Percentiles rank a stretch among this genome's conserved stretches.
These are phyloP conservation scores for Megathymus violae DNA, from an alignment of 1,140 invertebrate species.

Conservation along the genomic window DNA sequence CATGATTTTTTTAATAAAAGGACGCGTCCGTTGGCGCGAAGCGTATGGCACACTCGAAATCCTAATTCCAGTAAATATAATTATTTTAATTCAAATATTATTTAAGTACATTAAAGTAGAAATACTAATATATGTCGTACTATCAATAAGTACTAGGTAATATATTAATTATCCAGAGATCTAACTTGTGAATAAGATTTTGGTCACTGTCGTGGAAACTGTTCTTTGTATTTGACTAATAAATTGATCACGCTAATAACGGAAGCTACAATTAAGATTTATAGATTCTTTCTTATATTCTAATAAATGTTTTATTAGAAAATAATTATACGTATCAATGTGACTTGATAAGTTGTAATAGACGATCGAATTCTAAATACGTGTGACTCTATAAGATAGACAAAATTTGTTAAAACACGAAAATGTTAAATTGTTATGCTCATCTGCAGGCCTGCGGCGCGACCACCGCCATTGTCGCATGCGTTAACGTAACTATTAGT, in stretches of 20 bases:
- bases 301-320: constrained; percentile 2
- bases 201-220: constrained; percentile 4
- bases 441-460: no score
- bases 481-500: neutral
- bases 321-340: neutral
- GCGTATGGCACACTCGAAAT: constrained; percentile 29
- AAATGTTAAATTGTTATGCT: neutral
- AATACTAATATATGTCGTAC: constrained; percentile 19
- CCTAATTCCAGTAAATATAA: constrained; percentile 7
- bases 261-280: neutral
- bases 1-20: constrained; percentile 25
- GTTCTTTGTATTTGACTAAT: neutral
- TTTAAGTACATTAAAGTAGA: constrained; percentile 15
- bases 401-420: neutral
- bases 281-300: constrained; percentile 18
- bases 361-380: neutral
- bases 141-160: constrained; percentile 9
- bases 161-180: neutral
- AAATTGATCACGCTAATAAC: neutral
- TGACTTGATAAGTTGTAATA: neutral
- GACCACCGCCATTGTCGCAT: neutral
- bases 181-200: constrained; percentile 2
- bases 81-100: constrained; percentile 22
- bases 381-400: neutral
- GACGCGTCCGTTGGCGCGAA: constrained; percentile 10